Evolutionary conservation across 2,113 vertebrate species (phyloP).

Genomic region (Tauraco erythrolophus): DNA sequence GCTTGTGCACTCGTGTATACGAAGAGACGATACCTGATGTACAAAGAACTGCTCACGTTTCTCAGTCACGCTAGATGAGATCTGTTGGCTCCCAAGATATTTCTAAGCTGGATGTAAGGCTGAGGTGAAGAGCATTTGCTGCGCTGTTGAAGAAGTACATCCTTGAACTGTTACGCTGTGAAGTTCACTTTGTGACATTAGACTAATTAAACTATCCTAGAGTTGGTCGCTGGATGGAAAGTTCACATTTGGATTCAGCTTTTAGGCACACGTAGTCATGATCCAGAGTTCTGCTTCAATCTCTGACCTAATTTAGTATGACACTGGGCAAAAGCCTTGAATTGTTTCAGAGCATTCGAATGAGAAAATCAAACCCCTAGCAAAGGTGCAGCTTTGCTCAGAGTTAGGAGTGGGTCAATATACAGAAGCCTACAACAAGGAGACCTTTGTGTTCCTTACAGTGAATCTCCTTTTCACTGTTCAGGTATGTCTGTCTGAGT

Average conservation of each 20-base stretch:
- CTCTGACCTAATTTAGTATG: background rate
- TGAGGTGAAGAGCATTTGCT: background rate
- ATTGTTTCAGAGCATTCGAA: background rate
- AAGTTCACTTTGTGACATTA: background rate
- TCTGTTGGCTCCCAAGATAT: background rate
- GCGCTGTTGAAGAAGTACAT: background rate
- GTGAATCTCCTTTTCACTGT: background rate
- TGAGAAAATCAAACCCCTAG: background rate
- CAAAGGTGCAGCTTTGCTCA: background rate
- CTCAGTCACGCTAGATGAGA: background rate
- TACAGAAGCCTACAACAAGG: background rate
- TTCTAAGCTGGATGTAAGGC: background rate
- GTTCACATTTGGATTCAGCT: background rate
- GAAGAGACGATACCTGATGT: background rate
- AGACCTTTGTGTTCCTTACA: background rate
- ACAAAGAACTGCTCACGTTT: background rate
- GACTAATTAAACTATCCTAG: background rate
- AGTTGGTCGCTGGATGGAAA: background rate
- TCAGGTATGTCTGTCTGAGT: background rate
- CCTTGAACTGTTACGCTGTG: background rate
- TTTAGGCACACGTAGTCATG: accelerated
- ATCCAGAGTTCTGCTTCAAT: background rate
- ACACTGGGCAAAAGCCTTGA: background rate
- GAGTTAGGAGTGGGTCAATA: background rate
- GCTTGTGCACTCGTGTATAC: too few relatives aligned